Evolutionary conservation across 2,113 vertebrate species (phyloP).

Genomic region (Micronycteris hirsuta): DNA sequence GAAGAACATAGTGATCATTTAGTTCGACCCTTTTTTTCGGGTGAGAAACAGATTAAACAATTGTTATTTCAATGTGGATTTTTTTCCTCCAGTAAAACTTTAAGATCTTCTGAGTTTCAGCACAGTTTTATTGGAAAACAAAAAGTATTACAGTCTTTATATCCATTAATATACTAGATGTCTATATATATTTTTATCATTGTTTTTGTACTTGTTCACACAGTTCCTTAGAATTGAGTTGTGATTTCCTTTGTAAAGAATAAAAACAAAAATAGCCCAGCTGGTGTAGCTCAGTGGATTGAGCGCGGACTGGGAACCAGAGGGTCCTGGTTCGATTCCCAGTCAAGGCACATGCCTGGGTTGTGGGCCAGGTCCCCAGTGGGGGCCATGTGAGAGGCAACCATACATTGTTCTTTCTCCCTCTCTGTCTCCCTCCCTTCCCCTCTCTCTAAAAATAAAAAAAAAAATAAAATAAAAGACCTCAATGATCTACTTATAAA

Average conservation of each 20-base stretch:
- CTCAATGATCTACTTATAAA: too few relatives aligned
- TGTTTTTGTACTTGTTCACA: neutral
- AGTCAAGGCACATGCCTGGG: too few relatives aligned
- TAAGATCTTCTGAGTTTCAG: neutral
- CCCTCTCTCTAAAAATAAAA: too few relatives aligned
- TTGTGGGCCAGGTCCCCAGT: too few relatives aligned
- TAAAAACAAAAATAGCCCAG: neutral
- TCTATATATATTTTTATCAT: neutral
- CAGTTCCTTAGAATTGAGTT: neutral
- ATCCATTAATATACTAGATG: neutral
- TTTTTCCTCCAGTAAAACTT: neutral
- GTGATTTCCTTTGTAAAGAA: neutral
- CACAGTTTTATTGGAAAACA: neutral
- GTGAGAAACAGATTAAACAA: neutral
- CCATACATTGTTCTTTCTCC: too few relatives aligned
- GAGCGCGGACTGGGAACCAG: too few relatives aligned
- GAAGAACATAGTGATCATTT: neutral
- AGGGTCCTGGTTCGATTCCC: too few relatives aligned
- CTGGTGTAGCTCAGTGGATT: too few relatives aligned
- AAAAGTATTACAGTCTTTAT: neutral
- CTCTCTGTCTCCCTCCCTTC: too few relatives aligned
- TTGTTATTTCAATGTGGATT: neutral
- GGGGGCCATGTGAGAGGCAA: too few relatives aligned
- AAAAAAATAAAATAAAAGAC: too few relatives aligned
- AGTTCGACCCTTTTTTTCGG: neutral